Base-by-base conservation (phyloP, 2,888 invertebrate species). In the Megamerina dolium region DNA sequence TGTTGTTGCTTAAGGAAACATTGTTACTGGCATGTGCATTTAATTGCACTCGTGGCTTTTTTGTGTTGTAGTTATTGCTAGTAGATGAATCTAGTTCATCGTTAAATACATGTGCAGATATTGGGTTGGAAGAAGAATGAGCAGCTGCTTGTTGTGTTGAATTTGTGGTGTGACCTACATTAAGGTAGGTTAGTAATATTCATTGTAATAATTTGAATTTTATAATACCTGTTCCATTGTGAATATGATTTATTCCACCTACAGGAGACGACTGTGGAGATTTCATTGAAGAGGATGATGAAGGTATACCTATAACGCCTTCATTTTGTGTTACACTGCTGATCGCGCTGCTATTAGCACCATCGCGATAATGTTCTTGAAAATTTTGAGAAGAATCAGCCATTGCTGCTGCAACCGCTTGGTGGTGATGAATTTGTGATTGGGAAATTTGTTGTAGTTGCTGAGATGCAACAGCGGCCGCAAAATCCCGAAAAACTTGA, bases 271-370 rank as follows among this genome's bases (percentile, higher is more conserved):
- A 67, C 17, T 66, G 45, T 6, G 68, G 67, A 2, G 70, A 69
- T 46, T 68, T 69, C 56, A 71, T 60, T n/a, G 70, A 70, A 13
- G 70, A 68, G 3, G 71, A 71, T 18, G 70, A 65, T 4, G 71
- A 71, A 18, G 68, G 60, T 5, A 66, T 46, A 19, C 58, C 58
- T 12, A 39, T 46, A 16, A 13, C 39, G 6, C 27, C 41, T 14
- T 43, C 50, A 40, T 56, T 58, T 31, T 59, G 55, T 1, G 47
- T 45, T 1, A 43, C 53, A 17, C 48, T 51, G 31, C 48, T 31
- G 23, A 43, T 14, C 29, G 49, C 35, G 43, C 37, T 6, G 26
- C 39, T 17, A 27, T 38, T 44, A 2, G 50, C 37, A 26, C 40
- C 52, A 8, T 59, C 58, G 3, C 61, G 58, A 51, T 58, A 64